Evolutionary conservation across 2,113 vertebrate genomes (phyloP), one percentile per base, ranked within the genome.

Genomic region (Crocuta crocuta): DNA sequence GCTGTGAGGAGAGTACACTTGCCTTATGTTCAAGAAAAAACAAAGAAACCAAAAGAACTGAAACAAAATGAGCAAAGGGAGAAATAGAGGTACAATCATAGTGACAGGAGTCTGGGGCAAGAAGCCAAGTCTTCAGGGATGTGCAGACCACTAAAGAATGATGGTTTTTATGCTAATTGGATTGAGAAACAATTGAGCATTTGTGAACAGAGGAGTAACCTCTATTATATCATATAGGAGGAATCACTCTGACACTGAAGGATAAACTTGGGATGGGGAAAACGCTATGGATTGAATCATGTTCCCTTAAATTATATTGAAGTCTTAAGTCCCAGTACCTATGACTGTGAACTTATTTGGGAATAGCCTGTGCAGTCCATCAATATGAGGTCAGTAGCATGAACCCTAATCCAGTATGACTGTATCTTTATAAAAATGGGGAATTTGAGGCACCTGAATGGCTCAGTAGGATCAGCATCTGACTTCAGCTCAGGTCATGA

Each of bases 91-190:
- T 16, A 7, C 63, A 24, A 74, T 7, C 4, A 65, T 43, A 89
- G 11, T 11, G 50, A 24, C 12, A 39, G 53, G 33, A 90, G 7
- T 1, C 13, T 7, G 0, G 2, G 12, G 24, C 2, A 5, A 33
- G 39, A 23, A 19, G 8, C 39, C 13, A 10, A 35, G 28, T 3
- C 10, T 17, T 79, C 7, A 16, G 13, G 1, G 16, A 5, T 9
- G 5, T 35, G 33, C 21, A 39, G 87, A 39, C 28, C 23, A 4
- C 15, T 58, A 17, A 68, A 61, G 23, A 7, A 76, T 16, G 13
- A 63, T 43, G 33, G 13, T 7, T 91, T 81, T 39, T 66, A 24
- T 23, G 61, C 15, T 68, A 12, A 95, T 31, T 15, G 10, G 19
- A 88, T 0, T 88, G 24, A 84, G 23, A 66, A 74, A 74, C 11